Evolutionary conservation across 2,797 vertebrate species (phyloP).

Genomic region (Glyptemys insculpta): DNA sequence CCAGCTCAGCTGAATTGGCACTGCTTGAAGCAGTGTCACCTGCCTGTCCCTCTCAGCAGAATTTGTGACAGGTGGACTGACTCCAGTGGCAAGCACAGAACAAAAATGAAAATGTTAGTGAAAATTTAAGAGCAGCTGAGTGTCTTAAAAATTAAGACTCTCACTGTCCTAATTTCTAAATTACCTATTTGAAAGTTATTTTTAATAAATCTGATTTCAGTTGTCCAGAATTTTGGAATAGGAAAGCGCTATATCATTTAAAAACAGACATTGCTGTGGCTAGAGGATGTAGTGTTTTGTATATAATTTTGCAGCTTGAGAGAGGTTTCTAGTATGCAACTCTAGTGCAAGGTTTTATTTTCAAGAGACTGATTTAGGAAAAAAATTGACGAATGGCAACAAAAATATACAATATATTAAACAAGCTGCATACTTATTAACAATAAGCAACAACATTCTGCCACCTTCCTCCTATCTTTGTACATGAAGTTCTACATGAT

Average conservation of each 20-base stretch:
- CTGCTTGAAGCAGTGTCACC: not conserved
- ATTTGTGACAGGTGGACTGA: not conserved
- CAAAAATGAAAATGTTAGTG: not conserved
- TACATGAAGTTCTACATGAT: not conserved
- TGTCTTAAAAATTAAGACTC: not conserved
- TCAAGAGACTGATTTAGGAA: not conserved
- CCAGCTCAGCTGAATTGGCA: constrained; percentile 14
- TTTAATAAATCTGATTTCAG: constrained; percentile 28
- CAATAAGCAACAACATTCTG: not conserved
- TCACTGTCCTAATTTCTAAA: not conserved
- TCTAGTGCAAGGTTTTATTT: constrained; percentile 7
- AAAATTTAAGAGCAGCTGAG: constrained; percentile 13
- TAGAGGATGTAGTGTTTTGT: not conserved
- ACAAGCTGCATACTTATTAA: not conserved
- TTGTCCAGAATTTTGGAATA: not conserved
- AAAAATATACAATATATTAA: not conserved
- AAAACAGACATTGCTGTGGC: constrained; percentile 14
- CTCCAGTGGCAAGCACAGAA: not conserved
- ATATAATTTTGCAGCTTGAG: not conserved
- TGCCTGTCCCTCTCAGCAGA: not conserved
- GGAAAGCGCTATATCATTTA: constrained; percentile 29
- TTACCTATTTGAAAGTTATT: not conserved
- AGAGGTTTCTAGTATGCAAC: not conserved
- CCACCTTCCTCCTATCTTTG: not conserved
- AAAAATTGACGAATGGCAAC: not conserved